Evolutionary conservation across 2,797 vertebrate species (phyloP), one percentile per base, ranked within the genome.

Genomic region (Megalops cyprinoides): DNA sequence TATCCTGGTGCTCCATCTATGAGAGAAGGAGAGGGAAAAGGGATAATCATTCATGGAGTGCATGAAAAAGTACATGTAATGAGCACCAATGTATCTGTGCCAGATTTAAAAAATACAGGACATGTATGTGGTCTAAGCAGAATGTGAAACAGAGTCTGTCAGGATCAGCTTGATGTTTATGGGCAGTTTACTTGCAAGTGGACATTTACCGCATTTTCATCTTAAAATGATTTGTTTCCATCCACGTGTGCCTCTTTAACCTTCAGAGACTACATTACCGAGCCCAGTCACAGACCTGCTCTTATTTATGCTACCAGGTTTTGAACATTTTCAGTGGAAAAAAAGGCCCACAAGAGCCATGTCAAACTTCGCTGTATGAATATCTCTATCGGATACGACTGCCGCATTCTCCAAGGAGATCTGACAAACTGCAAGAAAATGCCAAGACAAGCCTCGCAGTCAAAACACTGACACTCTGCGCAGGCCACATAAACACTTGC

Each of bases 1-100:
- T 78, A 0, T 82, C 88, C 91, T 91, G 88, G 73, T 87, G 89
- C 90, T 92, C 89, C 88, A 78, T 92, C 94, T 95, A 74, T 34
- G 87, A 58, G 51, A 81, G 76, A 85, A 76, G 84, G 4, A 48
- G 77, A 79, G 79, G n/a, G 75, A 48, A 18, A 62, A 56, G 74
- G 28, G 28, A 44, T n/a, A 44, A 44, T 71, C 39, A 71, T 71
- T 71, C 37, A n/a, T n/a, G 20, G n/a, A 71, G 42, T 42, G 20
- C 53, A 56, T 31, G 18, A 34, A 65, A 65, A 28, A 28, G 25
- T 60, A 60, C 60, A 2, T 31, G 9, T 18, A 18, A 69, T 69
- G 1, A 39, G 42, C 3, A 18, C 65, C 10, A 65, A 15, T 23
- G 18, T 20, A 69, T 69, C 9, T 69, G 37, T 42, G 42, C 65